Evolutionary conservation across 2,888 invertebrate genomes (phyloP), one percentile per base, ranked within the genome.

Genomic region (Aplocera efformata): DNA sequence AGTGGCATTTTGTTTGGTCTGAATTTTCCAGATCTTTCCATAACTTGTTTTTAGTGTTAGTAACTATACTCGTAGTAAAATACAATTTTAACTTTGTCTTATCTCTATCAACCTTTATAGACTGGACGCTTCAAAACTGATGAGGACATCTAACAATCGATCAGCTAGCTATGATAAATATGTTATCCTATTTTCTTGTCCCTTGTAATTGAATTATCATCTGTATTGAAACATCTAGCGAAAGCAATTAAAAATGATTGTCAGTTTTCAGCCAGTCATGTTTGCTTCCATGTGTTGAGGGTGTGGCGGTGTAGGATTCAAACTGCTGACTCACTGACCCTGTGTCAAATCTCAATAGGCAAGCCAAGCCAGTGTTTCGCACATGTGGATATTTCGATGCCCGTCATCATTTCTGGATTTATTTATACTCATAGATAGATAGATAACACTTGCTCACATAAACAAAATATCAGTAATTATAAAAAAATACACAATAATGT

Each of bases 331-430:
- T 84, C 84, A 84, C 60, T 60, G 53, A 74, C 76, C 80, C 84
- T 72, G 72, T 78, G 81, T 84, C 84, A 84, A 84, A 83, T 82
- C 82, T 79, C 80, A 68, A 81, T 77, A 74, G 80, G 79, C 75
- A 57, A 64, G 70, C 62, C 67, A 63, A 58, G 58, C 71, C 68
- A 65, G 61, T 80, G 79, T 72, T 76, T 67, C 63, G 71, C 83
- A 82, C 73, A 72, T 84, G 82, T 74, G 63, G 47, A 63, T 58
- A 53, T 48, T 53, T 53, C 35, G 38, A 52, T 42, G 21, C 29
- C 22, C 26, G 27, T 28, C 7, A 7, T 23, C 22, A 45, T 47
- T 42, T 35, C 32, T 30, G 35, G n/a, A 22, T 9, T 37, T 32
- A 21, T 48, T 35, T 36, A 45, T 48, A 28, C 32, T 37, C 23